Base-by-base conservation (phyloP, 92 coral and sea anemone genomes). In the Galaxea fascicularis region DNA sequence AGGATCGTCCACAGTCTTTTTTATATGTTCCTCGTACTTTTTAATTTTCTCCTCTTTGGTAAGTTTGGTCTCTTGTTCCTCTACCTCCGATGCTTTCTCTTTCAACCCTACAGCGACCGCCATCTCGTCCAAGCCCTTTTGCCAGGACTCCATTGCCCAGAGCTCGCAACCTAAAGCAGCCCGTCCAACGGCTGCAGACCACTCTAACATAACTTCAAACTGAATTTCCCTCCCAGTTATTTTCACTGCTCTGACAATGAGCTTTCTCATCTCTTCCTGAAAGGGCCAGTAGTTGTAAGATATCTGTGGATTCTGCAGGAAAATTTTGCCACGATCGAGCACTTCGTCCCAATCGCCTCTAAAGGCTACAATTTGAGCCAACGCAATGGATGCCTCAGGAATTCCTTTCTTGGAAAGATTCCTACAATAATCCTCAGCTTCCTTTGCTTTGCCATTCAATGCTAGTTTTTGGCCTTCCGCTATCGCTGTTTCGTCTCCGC, bases 231-330 rank as follows among this genome's bases (percentile, higher is more conserved):
- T 29, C 0, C 73, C 73, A 27, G 73, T 31, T n/a, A 67, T 67
- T 24, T 67, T 67, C 22, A 60, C 71, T 5, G 71, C 70, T 46
- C 71, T 59, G 4, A 15, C 25, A 45, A 76, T 31, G 17, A 56
- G 54, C 68, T 76, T 76, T 22, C 80, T 28, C 80, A 76, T 57
- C 29, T 64, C 79, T 17, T 74, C 79, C 30, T 54, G 79, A 18
- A 51, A 75, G 4, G 67, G 80, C 80, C 80, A 54, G 30, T 57
- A 75, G 52, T 71, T 56, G 65, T 54, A 54, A 5, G 82, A 60
- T 14, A 77, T 77, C 8, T 41, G 53, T n/a, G 56, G 71, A 26
- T 60, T 60, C 14, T 77, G 69, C 30, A 63, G 72, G 73, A 63
- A 78, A 4, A 63, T 17, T 63, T 45, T 78, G 15, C 59, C 59